A percentile compares a stretch with the other conserved stretches of the same genome.
Conservation (phyloP, 2,113 vertebrate genomes). For the Rhodinocichla rosea region DNA sequence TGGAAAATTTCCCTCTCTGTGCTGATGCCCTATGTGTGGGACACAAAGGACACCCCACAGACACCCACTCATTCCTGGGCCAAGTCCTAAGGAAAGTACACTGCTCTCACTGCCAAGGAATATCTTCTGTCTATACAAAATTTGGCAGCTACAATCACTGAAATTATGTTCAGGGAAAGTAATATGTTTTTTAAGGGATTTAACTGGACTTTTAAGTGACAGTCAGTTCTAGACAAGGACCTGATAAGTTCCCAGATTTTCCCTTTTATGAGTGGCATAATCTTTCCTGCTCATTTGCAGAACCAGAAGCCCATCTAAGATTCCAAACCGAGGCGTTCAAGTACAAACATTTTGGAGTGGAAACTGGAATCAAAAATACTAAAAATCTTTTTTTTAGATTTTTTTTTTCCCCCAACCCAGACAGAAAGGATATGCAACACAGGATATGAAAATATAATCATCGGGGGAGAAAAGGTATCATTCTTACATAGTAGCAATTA, state of each 20-base stretch:
- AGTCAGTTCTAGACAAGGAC: background rate
- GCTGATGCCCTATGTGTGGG: background rate
- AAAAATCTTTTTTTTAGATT: background rate
- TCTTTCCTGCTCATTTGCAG: background rate
- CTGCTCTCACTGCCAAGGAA: background rate
- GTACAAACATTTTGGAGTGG: background rate
- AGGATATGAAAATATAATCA: background rate
- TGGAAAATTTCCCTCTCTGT: background rate
- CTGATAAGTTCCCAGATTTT: background rate
- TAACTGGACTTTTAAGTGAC: background rate
- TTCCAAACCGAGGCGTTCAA: background rate
- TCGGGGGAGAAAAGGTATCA: fast-evolving
- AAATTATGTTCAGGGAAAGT: background rate
- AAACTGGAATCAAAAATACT: background rate
- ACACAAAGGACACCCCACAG: background rate
- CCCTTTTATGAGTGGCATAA: background rate
- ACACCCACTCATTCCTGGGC: background rate
- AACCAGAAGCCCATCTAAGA: background rate
- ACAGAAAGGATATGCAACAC: background rate
- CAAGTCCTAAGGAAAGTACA: background rate
- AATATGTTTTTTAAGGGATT: background rate
- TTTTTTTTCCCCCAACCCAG: background rate
- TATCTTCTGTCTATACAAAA: background rate
- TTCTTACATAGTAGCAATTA: background rate
- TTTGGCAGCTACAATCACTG: background rate